Evolutionary conservation across 2,797 vertebrate genomes (phyloP), one percentile per base, ranked within the genome.

Genomic region (Scyliorhinus canicula): DNA sequence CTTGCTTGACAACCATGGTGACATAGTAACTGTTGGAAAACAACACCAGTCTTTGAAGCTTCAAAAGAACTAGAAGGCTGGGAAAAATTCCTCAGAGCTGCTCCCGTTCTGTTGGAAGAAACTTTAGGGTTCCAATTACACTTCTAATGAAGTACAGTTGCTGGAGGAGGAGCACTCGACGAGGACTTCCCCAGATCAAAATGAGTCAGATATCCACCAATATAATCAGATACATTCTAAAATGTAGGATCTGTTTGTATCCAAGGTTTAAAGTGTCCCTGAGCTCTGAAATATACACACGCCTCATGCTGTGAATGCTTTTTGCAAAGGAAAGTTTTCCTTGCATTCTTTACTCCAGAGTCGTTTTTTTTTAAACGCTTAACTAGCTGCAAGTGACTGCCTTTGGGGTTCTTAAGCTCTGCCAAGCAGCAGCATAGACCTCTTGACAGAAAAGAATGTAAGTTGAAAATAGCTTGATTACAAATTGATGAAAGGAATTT

Each of bases 401-500:
- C 7, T 71, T 94, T 94, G 93, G 67, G 44, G 12, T 94, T 69
- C 65, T 35, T 71, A 74, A 94, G 47, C 44, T n/a, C 67, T 69
- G 93, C 47, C 65, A 94, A 74, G 67, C 47, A 52, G 47, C 28
- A 74, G 6, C 35, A 2, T n/a, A 26, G 55, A 52, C 67, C 28
- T 52, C 26, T 74, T 12, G 31, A 55, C 67, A 52, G 67, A 52
- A 94, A 94, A 71, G 44, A 94, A 74, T 52, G 95, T 97, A 97
- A 96, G 96, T 77, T 95, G 95, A 96, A 96, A 96, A 96, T 95
- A 95, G 96, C 96, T 97, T 96, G 96, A 97, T 97, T 97, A 96
- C 96, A 95, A 97, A 97, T 97, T 95, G 97, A 96, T 97, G 97
- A 97, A 97, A 97, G 96, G 96, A 96, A 97, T 97, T 97, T 97